Base-by-base conservation (phyloP, 2,888 invertebrate genomes). In the Nomada hirtipes region DNA sequence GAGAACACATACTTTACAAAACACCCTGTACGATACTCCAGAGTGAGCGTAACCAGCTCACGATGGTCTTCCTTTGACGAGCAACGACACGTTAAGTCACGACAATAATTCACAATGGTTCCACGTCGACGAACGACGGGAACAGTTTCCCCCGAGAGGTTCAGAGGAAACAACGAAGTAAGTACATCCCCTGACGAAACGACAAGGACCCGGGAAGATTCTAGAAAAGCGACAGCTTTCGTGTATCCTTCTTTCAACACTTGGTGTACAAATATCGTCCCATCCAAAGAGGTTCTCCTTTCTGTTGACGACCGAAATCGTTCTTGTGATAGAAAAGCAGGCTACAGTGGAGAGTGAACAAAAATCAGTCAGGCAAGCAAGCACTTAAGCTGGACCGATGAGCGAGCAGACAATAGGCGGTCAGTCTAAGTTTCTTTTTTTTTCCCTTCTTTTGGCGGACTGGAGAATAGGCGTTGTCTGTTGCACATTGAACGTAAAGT, bases 341-440 rank as follows among this genome's bases (percentile, higher is more conserved):
- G 57, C 57, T 20, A 64, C 4, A 23, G 47, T 57, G 63, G 69
- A 59, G 36, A 59, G 59, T 23, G 36, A 79, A 59, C 4, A 59
- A 10, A 29, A 44, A 59, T 64, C 18, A 57, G 63, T 59, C 42
- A 79, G 69, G 70, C 79, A 76, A 79, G 79, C 76, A 76, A 76
- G 64, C 64, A 36, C 50, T 70, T 44, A 75, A 76, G 76, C 76
- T 60, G 50, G 65, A 63, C 23, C 55, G 26, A 63, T 68, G 61
- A 61, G 61, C 73, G 55, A 57, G 63, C 76, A 63, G 47, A 64
- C 18, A 50, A 18, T 44, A 75, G 57, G 29, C 75, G 42, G 26
- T 47, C 55, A 74, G 47, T 23, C 61, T 29, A 61, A 61, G 36
- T 36, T 36, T 7, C 1, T 36, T 7, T 36, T 36, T 7, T 29